Base-by-base conservation (phyloP, 37 sponge, comb jelly and placozoan species). In the Geodia barretti region DNA sequence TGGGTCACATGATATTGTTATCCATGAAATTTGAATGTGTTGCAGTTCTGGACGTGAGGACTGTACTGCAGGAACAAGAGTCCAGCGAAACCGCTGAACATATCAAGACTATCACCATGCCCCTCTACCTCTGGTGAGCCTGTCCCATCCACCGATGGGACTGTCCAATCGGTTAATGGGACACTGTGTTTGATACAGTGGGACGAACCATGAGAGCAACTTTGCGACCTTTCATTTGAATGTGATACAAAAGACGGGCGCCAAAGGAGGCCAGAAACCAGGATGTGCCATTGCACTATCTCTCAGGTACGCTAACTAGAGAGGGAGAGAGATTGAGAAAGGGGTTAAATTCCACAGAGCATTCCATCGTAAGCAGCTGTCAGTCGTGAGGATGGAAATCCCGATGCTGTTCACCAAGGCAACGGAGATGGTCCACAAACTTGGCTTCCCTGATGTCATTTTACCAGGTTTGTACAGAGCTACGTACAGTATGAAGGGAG, bases 371-470 rank as follows among this genome's bases (percentile, higher is more conserved):
- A 80, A 80, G 17, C 60, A 79, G 19, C 69, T 79, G 1, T 20
- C 31, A 58, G 60, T 82, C 39, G 37, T 90, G 34, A 72, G 24
- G 58, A 81, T 64, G 8, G 77, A 85, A 60, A 66, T 61, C 68
- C 80, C 87, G 4, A 63, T 39, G 38, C 66, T 82, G 26, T 63
- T 81, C 43, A 75, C 23, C 35, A 80, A 87, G 71, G 62, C 88
- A 34, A 33, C 41, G 25, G 65, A 31, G 40, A 60, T 41, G 1
- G 88, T 93, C 0, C 76, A 77, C 37, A 86, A 90, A 40, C 85
- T 93, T 2, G 94, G 94, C 0, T 93, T 93, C 78, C 94, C 94
- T 38, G 94, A 93, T 39, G 72, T 90, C 39, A 93, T 93, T 41
- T 41, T 93, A 28, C 94, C 94, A 60, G 92, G 91, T 90, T 7